Conservation (phyloP, 2,113 vertebrate genomes). For the Actenoides hombroni region DNA sequence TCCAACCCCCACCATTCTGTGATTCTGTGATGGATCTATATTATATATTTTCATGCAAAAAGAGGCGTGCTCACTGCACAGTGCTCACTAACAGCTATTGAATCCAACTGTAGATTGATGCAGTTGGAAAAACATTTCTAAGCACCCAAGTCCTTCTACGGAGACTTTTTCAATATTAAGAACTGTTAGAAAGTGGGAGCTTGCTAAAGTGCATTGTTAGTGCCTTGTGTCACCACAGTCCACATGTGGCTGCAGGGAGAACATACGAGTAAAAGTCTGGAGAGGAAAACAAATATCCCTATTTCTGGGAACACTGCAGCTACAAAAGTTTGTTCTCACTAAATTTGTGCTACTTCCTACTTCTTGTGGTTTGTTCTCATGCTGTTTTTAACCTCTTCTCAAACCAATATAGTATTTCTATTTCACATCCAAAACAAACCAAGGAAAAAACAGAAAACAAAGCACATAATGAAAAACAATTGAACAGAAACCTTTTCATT, state of each 20-base stretch:
- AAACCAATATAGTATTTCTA: background rate
- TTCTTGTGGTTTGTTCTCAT: slow-evolving; percentile 41
- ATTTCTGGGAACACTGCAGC: slow-evolving; percentile 21
- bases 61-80: background rate
- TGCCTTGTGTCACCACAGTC: background rate
- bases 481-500: slow-evolving; percentile 11
- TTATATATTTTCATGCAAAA: background rate
- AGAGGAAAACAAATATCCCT: slow-evolving; percentile 23
- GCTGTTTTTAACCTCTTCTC: slow-evolving; percentile 9
- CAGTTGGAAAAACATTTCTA: background rate
- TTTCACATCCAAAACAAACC: slow-evolving; percentile 34
- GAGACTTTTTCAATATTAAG: background rate
- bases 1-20: background rate
- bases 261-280: background rate
- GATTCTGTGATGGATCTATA: background rate
- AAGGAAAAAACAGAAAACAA: slow-evolving; percentile 24
- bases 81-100: background rate
- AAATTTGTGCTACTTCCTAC: slow-evolving; percentile 14
- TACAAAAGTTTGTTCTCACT: background rate
- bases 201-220: background rate
- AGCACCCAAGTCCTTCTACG: background rate
- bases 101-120: background rate
- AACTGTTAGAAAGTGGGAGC: background rate
- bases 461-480: background rate
- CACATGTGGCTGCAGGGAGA: background rate